Evolutionary conservation across 2,113 vertebrate species (phyloP), one percentile per base, ranked within the genome.

Genomic region (Chrysochloris asiatica): DNA sequence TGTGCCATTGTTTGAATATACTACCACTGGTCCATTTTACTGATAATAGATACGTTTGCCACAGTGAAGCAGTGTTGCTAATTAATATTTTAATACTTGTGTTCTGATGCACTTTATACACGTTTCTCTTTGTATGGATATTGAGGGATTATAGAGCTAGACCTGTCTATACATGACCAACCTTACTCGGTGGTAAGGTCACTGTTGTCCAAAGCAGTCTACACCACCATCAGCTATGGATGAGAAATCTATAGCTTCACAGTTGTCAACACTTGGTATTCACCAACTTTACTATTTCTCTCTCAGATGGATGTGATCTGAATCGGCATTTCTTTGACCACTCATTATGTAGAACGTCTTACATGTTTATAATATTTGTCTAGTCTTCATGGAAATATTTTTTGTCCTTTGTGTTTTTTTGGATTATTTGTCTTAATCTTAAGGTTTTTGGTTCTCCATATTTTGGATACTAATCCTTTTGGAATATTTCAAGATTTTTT

Each of bases 371-470:
- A 13, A 24, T 76, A 75, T 77, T 14, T 45, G 13, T 84, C 78
- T 79, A 6, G 19, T 83, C 14, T 85, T 59, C n/a, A 48, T 41
- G 48, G 43, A 89, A 91, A 8, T 67, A 28, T 54, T 77, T 80
- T 72, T 56, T 30, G 4, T 84, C 5, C 11, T 69, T 91, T 52
- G 12, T 77, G 24, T 22, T 72, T 95, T 91, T 80, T 22, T 93
- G n/a, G 48, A 28, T 86, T 33, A 9, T 52, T 78, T 87, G 13
- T 76, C 12, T 90, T 83, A 86, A 79, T 77, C 67, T 88, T 84
- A 6, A 86, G 81, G 14, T 30, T 94, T 91, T 86, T 61, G 33
- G 5, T 59, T 93, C 21, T 81, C 9, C 24, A 21, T 75, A 33
- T 75, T 75, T 48, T 21, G 8, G 13, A 48, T 48, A 33, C 8